phyloP scores from a whole-genome alignment of 1,140 invertebrate genomes.

The Leguminivora glycinivorella region DNA sequence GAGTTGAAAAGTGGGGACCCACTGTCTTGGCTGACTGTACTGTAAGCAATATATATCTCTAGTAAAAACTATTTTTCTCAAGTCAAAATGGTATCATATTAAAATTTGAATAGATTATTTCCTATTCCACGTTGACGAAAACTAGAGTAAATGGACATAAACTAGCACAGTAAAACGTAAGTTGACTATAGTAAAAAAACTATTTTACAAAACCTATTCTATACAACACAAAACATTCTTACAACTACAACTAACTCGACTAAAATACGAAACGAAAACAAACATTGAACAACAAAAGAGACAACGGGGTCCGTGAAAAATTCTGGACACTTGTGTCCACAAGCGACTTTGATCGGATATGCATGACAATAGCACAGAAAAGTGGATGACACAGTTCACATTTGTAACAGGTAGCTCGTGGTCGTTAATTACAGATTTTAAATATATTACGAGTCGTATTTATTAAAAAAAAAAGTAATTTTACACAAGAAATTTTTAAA shows the following conservation, averaged over 20 bases:
- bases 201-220: background rate
- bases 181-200: too few relatives aligned
- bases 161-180: too few relatives aligned
- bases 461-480: background rate
- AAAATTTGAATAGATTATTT: too few relatives aligned
- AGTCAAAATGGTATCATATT: too few relatives aligned
- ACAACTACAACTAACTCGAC: background rate
- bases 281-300: constrained; percentile 44
- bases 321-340: constrained; percentile 70
- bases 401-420: constrained; percentile 49
- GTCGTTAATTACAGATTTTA: constrained; percentile 39
- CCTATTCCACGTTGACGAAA: too few relatives aligned
- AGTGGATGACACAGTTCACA: constrained; percentile 68
- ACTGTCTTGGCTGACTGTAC: too few relatives aligned
- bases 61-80: too few relatives aligned
- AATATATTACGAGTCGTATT: background rate
- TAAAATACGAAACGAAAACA: constrained; percentile 35
- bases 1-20: too few relatives aligned
- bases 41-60: too few relatives aligned
- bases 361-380: constrained; percentile 69
- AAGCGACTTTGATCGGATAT: constrained; percentile 72
- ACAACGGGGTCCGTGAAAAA: constrained; percentile 55
- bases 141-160: too few relatives aligned
- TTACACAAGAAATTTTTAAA: background rate
- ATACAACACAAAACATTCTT: background rate